phyloP scores from a whole-genome alignment of 2,797 vertebrate genomes.

The Chaetophractus vellerosus region DNA sequence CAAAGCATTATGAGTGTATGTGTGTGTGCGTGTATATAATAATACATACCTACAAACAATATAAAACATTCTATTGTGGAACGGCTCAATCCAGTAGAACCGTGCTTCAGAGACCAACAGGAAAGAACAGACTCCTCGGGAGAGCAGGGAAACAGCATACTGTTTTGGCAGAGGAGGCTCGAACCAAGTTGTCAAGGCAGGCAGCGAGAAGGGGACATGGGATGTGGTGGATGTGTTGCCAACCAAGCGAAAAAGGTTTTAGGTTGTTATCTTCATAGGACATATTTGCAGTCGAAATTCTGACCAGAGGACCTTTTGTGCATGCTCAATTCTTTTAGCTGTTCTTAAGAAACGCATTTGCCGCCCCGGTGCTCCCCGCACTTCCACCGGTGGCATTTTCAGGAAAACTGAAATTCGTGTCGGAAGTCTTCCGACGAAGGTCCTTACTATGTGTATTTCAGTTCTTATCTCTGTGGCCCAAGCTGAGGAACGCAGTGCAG shows the following conservation, averaged over 20 bases:
- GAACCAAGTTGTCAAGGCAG: slow-evolving; percentile 26
- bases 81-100: neutral
- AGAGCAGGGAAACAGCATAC: neutral
- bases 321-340: neutral
- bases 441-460: neutral
- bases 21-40: neutral
- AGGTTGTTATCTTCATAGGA: neutral
- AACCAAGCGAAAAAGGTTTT: slow-evolving; percentile 29
- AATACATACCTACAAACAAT: neutral
- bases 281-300: neutral
- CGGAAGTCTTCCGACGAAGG: neutral
- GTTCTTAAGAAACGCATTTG: neutral
- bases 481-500: neutral
- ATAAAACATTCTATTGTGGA: neutral
- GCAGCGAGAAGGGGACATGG: neutral
- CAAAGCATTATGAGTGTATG: neutral
- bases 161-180: neutral
- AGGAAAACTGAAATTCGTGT: neutral
- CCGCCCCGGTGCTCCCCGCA: neutral
- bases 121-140: neutral
- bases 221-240: neutral
- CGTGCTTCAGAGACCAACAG: neutral
- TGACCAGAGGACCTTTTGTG: neutral
- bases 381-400: neutral
- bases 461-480: neutral